phyloP scores from a whole-genome alignment of 2,888 invertebrate genomes.

The Caenorhabditis japonica region DNA sequence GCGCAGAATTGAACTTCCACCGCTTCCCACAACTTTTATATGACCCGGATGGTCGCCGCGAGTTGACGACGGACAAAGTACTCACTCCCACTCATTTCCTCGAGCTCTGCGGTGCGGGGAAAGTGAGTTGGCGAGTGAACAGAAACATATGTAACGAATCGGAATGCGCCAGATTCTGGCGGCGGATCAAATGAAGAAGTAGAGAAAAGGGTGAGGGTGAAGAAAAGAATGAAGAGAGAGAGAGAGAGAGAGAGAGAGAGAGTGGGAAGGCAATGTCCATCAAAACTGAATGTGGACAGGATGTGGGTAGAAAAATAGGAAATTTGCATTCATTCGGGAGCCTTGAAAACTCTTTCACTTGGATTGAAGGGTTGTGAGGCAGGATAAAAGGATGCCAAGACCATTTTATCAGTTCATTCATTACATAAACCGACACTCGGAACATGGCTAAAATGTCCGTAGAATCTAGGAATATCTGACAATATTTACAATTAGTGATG shows the following conservation, averaged over 20 bases:
- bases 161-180: too few relatives aligned
- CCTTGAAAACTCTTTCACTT: too few relatives aligned
- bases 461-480: too few relatives aligned
- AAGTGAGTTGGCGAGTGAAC: constrained; percentile 15
- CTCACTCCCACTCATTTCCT: constrained; percentile 48
- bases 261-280: constrained; percentile 1
- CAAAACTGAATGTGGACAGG: constrained; percentile 12
- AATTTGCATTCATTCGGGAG: too few relatives aligned
- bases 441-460: too few relatives aligned
- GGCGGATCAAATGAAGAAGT: not conserved
- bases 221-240: not conserved
- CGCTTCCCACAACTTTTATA: not conserved
- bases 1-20: too few relatives aligned
- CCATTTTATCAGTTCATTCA: too few relatives aligned
- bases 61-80: constrained; percentile 20
- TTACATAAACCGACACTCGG: too few relatives aligned
- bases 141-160: constrained; percentile 38
- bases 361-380: too few relatives aligned
- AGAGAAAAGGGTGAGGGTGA: not conserved
- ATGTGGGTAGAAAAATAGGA: not conserved
- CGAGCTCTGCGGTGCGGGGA: not conserved
- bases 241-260: not conserved
- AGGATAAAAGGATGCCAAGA: too few relatives aligned
- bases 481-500: too few relatives aligned
- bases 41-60: not conserved